These are phyloP conservation scores for Pantherophis alleghaniensis DNA, from an alignment of 2,797 vertebrate species.

Conservation along the genomic window DNA sequence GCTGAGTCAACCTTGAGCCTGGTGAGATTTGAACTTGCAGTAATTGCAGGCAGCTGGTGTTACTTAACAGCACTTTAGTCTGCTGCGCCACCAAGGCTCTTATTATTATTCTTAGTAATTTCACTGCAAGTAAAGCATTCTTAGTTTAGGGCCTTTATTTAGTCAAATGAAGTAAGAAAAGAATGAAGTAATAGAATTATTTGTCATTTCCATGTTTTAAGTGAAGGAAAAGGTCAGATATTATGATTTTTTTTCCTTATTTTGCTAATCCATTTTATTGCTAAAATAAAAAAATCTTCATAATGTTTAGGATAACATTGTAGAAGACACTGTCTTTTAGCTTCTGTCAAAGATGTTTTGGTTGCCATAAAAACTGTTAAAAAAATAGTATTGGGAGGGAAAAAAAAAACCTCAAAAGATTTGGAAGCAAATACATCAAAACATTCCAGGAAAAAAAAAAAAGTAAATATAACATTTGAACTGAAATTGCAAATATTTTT, in stretches of 20 bases:
- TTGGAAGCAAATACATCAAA: background rate
- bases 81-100: too few species aligned
- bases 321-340: constrained; percentile 32
- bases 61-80: too few species aligned
- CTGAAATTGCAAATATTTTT: background rate
- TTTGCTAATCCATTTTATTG: constrained; percentile 52
- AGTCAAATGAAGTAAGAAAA: constrained; percentile 61
- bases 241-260: constrained; percentile 48
- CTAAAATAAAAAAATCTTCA: constrained; percentile 36
- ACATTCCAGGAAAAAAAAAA: background rate
- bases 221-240: constrained; percentile 31
- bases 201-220: constrained; percentile 56
- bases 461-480: background rate
- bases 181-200: constrained; percentile 58
- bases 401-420: background rate
- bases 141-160: constrained; percentile 55
- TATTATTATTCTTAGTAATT: constrained; percentile 41
- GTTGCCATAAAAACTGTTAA: constrained; percentile 39
- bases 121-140: constrained; percentile 55
- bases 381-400: background rate
- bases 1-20: too few species aligned
- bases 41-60: too few species aligned
- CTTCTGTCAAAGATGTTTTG: constrained; percentile 43
- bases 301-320: constrained; percentile 44
- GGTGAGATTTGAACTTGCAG: too few species aligned